Evolutionary conservation across 2,888 invertebrate genomes (phyloP).

Genomic region (Temnothorax ravouxi): DNA sequence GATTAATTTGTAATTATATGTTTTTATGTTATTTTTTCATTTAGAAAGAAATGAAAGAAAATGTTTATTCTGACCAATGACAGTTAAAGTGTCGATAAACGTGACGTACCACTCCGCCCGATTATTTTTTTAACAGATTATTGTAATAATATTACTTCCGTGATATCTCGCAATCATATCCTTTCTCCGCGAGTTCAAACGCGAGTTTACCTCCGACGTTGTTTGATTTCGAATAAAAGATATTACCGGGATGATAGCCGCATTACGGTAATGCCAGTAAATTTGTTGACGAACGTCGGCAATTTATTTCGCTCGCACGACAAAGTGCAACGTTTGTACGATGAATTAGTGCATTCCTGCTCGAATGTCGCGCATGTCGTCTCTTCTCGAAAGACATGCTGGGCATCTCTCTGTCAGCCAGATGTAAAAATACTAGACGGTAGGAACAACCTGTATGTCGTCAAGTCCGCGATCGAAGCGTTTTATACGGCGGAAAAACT

Average conservation of each 20-base stretch:
- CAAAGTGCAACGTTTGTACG: slow-evolving; percentile 24
- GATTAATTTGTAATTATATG: not conserved
- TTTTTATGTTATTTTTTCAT: not conserved
- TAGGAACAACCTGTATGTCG: not conserved
- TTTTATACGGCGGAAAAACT: slow-evolving; percentile 22
- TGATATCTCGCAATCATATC: not conserved
- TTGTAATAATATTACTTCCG: not conserved
- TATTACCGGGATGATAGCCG: slow-evolving; percentile 9
- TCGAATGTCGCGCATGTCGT: not conserved
- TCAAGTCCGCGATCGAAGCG: slow-evolving; percentile 10
- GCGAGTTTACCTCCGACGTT: not conserved
- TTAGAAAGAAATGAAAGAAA: not conserved
- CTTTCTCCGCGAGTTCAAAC: not conserved
- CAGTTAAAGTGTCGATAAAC: not conserved
- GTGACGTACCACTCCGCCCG: not conserved
- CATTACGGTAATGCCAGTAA: slow-evolving; percentile 23
- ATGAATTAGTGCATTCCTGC: slow-evolving; percentile 41
- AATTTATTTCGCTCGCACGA: slow-evolving; percentile 17
- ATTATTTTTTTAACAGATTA: not conserved
- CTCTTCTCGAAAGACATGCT: slow-evolving; percentile 17
- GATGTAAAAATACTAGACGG: slow-evolving; percentile 33
- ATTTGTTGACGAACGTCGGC: slow-evolving; percentile 25
- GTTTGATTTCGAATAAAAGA: slow-evolving; percentile 22
- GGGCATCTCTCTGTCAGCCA: slow-evolving; percentile 15
- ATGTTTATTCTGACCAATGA: not conserved